Evolutionary conservation across 2,113 vertebrate genomes (phyloP).

Genomic region (Brachyistius frenatus): DNA sequence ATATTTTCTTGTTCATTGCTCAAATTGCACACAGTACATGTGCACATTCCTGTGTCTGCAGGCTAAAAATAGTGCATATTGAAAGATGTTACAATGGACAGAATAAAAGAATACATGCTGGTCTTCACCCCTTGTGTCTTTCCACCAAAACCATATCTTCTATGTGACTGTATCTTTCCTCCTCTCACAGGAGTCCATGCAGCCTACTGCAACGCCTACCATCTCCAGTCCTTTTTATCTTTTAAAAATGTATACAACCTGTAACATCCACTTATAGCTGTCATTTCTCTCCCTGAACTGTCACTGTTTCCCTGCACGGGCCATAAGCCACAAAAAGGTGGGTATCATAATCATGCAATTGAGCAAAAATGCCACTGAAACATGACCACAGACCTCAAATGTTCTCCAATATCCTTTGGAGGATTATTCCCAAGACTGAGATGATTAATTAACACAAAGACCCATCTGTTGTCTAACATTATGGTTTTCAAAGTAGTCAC

Average conservation of each 20-base stretch:
- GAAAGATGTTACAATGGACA: slow-evolving; percentile 7
- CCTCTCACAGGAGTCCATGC: background rate
- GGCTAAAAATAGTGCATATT: slow-evolving; percentile 23
- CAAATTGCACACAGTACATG: slow-evolving; percentile 9
- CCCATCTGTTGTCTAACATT: background rate
- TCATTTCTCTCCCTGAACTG: slow-evolving; percentile 36
- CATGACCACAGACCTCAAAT: background rate
- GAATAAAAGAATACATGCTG: slow-evolving; percentile 11
- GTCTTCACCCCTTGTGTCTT: slow-evolving; percentile 10
- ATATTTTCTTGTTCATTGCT: slow-evolving; percentile 41
- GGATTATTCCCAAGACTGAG: background rate
- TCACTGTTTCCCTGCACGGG: slow-evolving; percentile 30
- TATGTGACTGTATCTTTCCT: slow-evolving; percentile 1
- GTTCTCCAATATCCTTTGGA: background rate
- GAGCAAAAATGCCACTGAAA: slow-evolving; percentile 17
- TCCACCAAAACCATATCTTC: background rate
- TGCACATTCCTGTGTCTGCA: slow-evolving; percentile 17
- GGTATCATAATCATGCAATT: slow-evolving; percentile 11
- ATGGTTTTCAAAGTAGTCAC: background rate
- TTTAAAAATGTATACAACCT: slow-evolving; percentile 23
- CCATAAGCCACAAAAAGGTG: background rate
- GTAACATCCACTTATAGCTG: slow-evolving; percentile 20
- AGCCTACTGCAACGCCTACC: slow-evolving; percentile 1
- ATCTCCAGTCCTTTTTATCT: slow-evolving; percentile 13
- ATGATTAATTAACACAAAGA: background rate